Evolutionary conservation across 1,140 invertebrate genomes (phyloP).

Genomic region (Drosophila equinoxialis): DNA sequence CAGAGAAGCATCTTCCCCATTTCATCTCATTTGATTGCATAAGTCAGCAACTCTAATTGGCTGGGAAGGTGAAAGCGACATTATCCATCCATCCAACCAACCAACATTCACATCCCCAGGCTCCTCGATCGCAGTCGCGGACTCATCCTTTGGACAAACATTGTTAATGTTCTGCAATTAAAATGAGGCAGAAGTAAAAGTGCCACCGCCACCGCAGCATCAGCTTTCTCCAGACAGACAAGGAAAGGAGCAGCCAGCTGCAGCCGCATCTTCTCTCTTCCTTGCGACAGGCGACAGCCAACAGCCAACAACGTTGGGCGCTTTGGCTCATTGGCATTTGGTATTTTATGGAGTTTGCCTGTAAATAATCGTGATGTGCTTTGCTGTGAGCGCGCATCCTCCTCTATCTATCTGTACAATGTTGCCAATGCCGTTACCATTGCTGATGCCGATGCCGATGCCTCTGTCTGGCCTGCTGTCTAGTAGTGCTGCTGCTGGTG

Average conservation of each 20-base stretch:
- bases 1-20: neutral
- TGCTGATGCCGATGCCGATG: neutral
- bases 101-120: neutral
- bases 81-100: neutral
- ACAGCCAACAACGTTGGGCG: slow-evolving; percentile 22
- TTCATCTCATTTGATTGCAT: neutral
- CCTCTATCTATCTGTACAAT: slow-evolving; percentile 21
- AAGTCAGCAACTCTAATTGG: slow-evolving; percentile 12
- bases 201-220: slow-evolving; percentile 1
- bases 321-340: slow-evolving; percentile 24
- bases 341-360: slow-evolving; percentile 51
- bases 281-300: slow-evolving; percentile 42
- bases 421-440: neutral
- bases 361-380: slow-evolving; percentile 59
- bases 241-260: slow-evolving; percentile 38
- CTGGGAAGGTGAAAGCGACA: slow-evolving; percentile 16
- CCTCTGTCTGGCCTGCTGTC: neutral
- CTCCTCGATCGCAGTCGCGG: neutral
- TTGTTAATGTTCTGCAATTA: slow-evolving; percentile 75
- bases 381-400: slow-evolving; percentile 50
- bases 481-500: slow-evolving; percentile 15
- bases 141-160: slow-evolving; percentile 9
- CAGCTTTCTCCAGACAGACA: slow-evolving; percentile 45
- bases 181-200: slow-evolving; percentile 72
- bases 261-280: slow-evolving; percentile 18